Evolutionary conservation across 2,113 vertebrate species (phyloP), one percentile per base, ranked within the genome.

Genomic region (Limnothrissa miodon): DNA sequence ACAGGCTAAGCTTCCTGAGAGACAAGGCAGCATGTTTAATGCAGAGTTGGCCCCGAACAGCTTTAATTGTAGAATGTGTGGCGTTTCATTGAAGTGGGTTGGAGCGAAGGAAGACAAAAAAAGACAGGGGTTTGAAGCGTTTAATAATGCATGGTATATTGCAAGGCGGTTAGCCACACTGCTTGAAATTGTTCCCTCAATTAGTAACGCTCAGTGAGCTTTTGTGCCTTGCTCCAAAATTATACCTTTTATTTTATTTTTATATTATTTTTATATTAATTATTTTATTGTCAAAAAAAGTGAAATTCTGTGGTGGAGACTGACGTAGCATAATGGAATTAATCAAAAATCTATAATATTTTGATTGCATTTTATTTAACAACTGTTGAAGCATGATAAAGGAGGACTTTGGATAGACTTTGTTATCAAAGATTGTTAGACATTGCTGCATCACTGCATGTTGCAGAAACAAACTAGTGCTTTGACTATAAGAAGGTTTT

Each of bases 101-200:
- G 51, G 51, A 56, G 51, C 51, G 51, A 23, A 56, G 51, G 51
- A 56, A 81, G 46, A 81, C 25, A n/a, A 45, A 45, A n/a, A 80
- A 45, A 81, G 80, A 62, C 42, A 51, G 45, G 39, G 45, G 21
- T 78, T 48, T 53, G 78, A 79, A 19, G 66, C 3, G 36, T 10
- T 74, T 74, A 29, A 36, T 74, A 29, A 36, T 74, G 25, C 66
- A 74, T 74, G 66, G 33, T 74, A 15, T 74, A 74, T 74, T 13
- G 66, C 66, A 74, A 36, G 25, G 29, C 25, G 4, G 66, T 33
- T 74, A 33, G 66, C 66, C 29, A 33, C 59, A 66, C 29, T 33
- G 66, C 13, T 66, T 29, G 2, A 21, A 74, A 74, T 74, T 5
- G 29, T 74, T 36, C 29, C 66, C 66, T 74, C 11, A 74, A 74